phyloP scores from a whole-genome alignment of 2,888 invertebrate species.

The Apantesis nais region DNA sequence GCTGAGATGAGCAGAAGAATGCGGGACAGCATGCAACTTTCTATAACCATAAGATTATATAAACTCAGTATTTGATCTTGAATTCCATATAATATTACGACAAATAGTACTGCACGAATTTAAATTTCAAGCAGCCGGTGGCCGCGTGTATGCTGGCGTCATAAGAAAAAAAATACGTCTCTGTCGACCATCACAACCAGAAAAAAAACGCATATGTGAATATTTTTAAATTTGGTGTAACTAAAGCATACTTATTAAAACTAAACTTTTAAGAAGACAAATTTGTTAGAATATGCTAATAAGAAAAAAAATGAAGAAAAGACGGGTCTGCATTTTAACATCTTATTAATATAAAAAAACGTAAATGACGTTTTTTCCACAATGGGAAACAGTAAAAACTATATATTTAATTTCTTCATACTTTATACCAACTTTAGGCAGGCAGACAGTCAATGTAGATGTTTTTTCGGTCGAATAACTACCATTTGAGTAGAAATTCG shows the following conservation, averaged over 20 bases:
- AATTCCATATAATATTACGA: background rate
- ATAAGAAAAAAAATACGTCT: too few relatives aligned
- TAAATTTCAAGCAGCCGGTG: background rate
- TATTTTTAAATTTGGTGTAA: background rate
- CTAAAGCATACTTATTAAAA: too few relatives aligned
- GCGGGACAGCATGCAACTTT: background rate
- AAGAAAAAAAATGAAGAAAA: background rate
- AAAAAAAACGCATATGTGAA: background rate
- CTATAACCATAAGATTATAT: background rate
- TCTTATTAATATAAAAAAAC: too few relatives aligned
- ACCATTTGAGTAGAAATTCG: background rate
- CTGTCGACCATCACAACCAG: background rate
- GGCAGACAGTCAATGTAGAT: background rate
- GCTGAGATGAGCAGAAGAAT: background rate
- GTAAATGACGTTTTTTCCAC: background rate
- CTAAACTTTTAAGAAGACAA: background rate
- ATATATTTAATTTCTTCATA: background rate
- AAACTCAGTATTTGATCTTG: background rate
- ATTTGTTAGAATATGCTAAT: background rate
- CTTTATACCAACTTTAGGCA: background rate
- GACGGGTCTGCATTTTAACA: background rate
- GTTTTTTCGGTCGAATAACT: background rate
- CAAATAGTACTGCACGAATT: background rate
- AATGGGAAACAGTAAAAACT: background rate
- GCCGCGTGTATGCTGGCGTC: background rate